Conservation (phyloP, 2,797 vertebrate genomes). For the Myiotriccus ornatus region DNA sequence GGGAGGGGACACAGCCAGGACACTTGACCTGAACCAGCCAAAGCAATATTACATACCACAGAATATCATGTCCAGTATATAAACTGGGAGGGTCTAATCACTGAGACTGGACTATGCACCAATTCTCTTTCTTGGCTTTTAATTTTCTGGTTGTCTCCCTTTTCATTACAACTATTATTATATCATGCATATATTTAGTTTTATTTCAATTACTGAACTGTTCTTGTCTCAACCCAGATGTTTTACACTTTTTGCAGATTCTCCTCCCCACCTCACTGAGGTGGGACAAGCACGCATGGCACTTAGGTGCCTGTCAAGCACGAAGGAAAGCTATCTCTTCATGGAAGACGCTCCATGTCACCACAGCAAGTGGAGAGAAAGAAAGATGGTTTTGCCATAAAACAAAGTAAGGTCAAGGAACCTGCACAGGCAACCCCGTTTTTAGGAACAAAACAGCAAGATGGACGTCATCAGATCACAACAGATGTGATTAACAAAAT, state of each 20-base stretch:
- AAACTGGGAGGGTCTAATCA: background rate
- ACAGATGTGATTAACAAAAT: background rate
- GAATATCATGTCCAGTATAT: background rate
- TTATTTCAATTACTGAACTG: background rate
- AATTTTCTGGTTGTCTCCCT: background rate
- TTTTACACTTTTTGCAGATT: background rate
- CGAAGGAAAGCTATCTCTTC: background rate
- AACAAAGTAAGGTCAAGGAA: background rate
- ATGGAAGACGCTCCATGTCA: background rate
- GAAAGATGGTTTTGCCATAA: background rate
- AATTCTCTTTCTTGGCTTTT: background rate
- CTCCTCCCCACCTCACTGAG: background rate
- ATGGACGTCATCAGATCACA: background rate
- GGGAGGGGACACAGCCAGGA: background rate
- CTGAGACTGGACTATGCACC: background rate
- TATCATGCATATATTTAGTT: background rate
- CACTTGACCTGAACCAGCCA: background rate
- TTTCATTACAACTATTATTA: background rate
- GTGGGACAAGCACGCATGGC: background rate
- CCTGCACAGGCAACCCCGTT: background rate
- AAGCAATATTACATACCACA: background rate
- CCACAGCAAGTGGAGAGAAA: background rate
- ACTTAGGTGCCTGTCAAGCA: background rate
- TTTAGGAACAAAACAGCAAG: background rate
- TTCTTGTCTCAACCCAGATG: background rate